Base-by-base conservation (phyloP, 1,140 invertebrate genomes). In the Cydia strobilella region DNA sequence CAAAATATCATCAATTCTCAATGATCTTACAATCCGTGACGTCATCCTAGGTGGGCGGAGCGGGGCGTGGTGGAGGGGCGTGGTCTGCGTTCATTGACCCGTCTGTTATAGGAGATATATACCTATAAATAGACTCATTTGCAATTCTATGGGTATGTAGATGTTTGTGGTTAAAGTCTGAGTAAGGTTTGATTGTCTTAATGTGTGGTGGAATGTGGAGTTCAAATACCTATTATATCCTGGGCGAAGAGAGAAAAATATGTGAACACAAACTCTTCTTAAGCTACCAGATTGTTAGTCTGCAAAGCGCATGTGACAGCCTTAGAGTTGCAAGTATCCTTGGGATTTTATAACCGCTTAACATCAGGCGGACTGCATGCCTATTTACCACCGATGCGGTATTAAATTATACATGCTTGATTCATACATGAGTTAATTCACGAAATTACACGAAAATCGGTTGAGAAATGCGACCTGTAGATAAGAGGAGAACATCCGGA, bases 71-170 rank as follows among this genome's bases (percentile, higher is more conserved):
- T 18, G n/a, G n/a, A 3, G 48, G 48, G 48, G 48, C 48, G 48
- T 51, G 48, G 48, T 51, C 48, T n/a, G 48, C 48, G 48, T 51
- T 18, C 48, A 18, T 51, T 51, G 48, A 51, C 15, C 48, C 48
- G 15, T 0, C 15, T 48, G 42, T 2, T 42, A 42, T 45, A 15
- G n/a, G n/a, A 7, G 3, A 18, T 51, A 51, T 51, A 51, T 51
- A 51, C 13, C 13, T 51, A n/a, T 51, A 51, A 18, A 51, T 51
- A 51, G 48, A 74, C 76, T 75, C 71, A 90, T 88, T 88, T 83
- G 84, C 85, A 90, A 89, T 88, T 88, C 87, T 84, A 88, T 84
- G 35, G 75, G 80, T 76, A 78, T 77, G 74, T 63, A 63, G 76
- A 72, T 78, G 76, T 76, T 66, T 74, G 66, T 59, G 54, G 54